These are phyloP conservation scores for Diploscapter pachys DNA, from an alignment of 1,140 invertebrate genomes.

Conservation along the genomic window DNA sequence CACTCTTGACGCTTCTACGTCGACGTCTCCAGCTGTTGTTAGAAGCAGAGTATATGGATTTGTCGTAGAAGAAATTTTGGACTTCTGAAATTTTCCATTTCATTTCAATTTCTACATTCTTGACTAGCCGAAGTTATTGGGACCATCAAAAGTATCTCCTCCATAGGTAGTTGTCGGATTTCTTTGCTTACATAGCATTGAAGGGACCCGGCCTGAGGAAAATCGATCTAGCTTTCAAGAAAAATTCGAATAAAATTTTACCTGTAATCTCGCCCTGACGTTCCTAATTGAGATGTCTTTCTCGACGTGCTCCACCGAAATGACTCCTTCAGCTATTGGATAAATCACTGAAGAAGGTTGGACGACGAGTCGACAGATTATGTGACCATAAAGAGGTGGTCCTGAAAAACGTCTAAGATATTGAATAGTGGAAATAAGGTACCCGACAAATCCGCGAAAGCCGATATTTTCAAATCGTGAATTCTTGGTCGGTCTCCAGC, in stretches of 20 bases:
- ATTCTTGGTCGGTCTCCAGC: slow-evolving; percentile 30
- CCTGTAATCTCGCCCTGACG: slow-evolving; percentile 17
- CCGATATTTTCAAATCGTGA: slow-evolving; percentile 29
- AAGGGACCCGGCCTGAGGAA: slow-evolving; percentile 19
- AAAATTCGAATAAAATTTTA: not conserved
- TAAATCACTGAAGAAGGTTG: slow-evolving; percentile 28
- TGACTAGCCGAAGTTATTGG: slow-evolving; percentile 15
- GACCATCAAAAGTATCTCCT: slow-evolving; percentile 12
- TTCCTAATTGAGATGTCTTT: slow-evolving; percentile 8
- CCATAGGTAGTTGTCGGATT: slow-evolving; percentile 3
- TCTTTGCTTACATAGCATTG: slow-evolving; percentile 19
- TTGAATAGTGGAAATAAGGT: not conserved
- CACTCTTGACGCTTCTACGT: slow-evolving; percentile 3
- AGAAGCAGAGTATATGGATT: slow-evolving; percentile 20
- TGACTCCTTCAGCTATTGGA: slow-evolving; percentile 26
- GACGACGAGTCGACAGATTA: slow-evolving; percentile 30
- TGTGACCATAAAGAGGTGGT: slow-evolving; percentile 32
- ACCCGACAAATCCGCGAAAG: slow-evolving; percentile 15
- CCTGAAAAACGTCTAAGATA: slow-evolving; percentile 27
- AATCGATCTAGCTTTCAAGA: not conserved
- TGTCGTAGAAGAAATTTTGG: slow-evolving; percentile 15
- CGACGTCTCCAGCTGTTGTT: slow-evolving; percentile 12
- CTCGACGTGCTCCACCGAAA: slow-evolving; percentile 19
- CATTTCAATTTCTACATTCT: not conserved
- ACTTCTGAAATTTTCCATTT: slow-evolving; percentile 13